Percentiles rank a stretch among this genome's conserved stretches.
Evolutionary conservation across 92 coral and sea anemone species (phyloP).

Genomic region (Umimayanthus kanabou): DNA sequence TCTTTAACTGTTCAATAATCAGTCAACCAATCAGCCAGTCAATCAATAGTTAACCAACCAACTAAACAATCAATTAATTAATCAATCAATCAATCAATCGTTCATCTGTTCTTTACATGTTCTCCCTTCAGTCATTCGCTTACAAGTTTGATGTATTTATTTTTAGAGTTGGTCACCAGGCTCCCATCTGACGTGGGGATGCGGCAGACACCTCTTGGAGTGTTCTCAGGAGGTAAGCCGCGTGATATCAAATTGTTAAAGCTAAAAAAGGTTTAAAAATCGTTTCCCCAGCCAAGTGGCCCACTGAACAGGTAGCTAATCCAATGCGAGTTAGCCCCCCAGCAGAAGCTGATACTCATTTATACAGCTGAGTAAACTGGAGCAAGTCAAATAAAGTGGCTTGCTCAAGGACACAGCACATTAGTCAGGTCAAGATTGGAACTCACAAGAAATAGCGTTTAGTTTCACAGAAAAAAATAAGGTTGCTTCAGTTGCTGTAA

Average conservation of each 20-base stretch:
- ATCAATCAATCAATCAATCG: neutral
- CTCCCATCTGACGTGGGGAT: constrained; percentile 87
- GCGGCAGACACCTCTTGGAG: constrained; percentile 89
- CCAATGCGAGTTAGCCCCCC: neutral
- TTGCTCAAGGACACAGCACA: neutral
- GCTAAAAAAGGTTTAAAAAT: too few relatives aligned
- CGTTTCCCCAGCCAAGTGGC: neutral
- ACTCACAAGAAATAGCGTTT: neutral
- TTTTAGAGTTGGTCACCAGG: constrained; percentile 91
- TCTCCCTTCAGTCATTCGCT: neutral
- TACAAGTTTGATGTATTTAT: neutral
- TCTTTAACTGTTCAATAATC: too few relatives aligned
- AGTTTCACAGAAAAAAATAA: too few relatives aligned
- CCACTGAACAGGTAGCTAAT: neutral
- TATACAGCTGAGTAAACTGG: neutral
- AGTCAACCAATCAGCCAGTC: neutral
- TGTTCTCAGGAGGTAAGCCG: constrained; percentile 74
- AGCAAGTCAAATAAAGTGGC: neutral
- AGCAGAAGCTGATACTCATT: neutral
- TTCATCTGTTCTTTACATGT: neutral
- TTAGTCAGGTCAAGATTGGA: neutral
- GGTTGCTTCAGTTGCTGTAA: too few relatives aligned
- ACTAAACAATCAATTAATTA: neutral
- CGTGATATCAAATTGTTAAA: neutral
- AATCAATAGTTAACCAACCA: neutral